phyloP scores from a whole-genome alignment of 2,888 invertebrate species.

The Catocala sponsa region DNA sequence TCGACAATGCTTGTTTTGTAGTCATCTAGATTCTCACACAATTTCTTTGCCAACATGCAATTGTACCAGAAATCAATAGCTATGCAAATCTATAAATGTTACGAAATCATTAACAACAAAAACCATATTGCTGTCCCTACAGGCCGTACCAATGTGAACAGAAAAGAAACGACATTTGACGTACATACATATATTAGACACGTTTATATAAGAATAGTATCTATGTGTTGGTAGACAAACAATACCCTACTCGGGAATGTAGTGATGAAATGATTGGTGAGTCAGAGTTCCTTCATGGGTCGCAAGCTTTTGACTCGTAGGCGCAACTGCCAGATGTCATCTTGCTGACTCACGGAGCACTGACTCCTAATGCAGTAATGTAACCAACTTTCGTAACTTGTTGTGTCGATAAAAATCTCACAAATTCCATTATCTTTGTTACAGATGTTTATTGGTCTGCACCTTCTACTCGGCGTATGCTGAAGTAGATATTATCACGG shows the following conservation, averaged over 20 bases:
- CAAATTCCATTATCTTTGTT: slow-evolving; percentile 67
- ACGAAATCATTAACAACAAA: slow-evolving; percentile 55
- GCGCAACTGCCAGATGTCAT: slow-evolving; percentile 74
- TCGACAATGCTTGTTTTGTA: slow-evolving; percentile 70
- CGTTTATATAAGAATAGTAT: slow-evolving; percentile 51
- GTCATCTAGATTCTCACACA: slow-evolving; percentile 72
- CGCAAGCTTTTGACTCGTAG: slow-evolving; percentile 61
- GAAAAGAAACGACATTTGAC: slow-evolving; percentile 55
- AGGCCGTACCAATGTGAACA: slow-evolving; percentile 40
- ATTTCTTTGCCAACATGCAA: slow-evolving; percentile 66
- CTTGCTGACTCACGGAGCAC: slow-evolving; percentile 77
- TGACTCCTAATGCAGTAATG: slow-evolving; percentile 62
- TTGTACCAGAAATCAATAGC: slow-evolving; percentile 59
- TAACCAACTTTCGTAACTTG: slow-evolving; percentile 64
- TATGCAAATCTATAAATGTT: slow-evolving; percentile 71
- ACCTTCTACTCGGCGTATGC: slow-evolving; percentile 76
- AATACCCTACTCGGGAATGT: slow-evolving; percentile 63
- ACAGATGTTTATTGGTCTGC: slow-evolving; percentile 85
- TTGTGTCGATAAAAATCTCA: slow-evolving; percentile 51
- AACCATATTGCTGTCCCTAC: slow-evolving; percentile 42
- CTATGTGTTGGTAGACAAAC: slow-evolving; percentile 50
- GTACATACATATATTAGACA: slow-evolving; percentile 43
- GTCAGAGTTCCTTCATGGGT: slow-evolving; percentile 69
- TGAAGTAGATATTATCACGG: slow-evolving; percentile 89
- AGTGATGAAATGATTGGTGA: slow-evolving; percentile 76